Percentiles rank a stretch among this genome's conserved stretches.
Conservation (phyloP, 2,797 vertebrate genomes). For the Acipenser oxyrinchus region DNA sequence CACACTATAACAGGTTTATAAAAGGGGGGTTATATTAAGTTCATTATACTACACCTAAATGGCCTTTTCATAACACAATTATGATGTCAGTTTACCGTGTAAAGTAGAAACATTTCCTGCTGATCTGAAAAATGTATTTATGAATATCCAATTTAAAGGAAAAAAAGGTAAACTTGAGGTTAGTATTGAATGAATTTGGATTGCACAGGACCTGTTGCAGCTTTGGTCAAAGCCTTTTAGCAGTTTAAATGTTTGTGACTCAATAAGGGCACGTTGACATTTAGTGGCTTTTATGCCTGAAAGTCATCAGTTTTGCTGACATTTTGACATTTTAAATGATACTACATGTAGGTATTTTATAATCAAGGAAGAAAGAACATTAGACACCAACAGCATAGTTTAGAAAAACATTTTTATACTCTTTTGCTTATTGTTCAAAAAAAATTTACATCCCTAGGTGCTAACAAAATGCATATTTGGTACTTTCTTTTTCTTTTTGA, state of each 20-base stretch:
- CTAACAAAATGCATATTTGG: background rate
- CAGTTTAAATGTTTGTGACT: constrained; percentile 42
- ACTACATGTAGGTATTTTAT: constrained; percentile 27
- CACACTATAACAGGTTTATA: no score
- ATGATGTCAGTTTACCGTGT: no score
- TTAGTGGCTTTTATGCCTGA: constrained; percentile 38
- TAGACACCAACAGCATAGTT: constrained; percentile 38
- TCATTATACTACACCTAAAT: no score
- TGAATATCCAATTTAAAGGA: background rate
- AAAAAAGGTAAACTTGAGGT: background rate
- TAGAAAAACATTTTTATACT: no score
- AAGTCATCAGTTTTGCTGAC: constrained; percentile 42
- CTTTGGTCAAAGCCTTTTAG: constrained; percentile 83
- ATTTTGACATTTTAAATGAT: constrained; percentile 43
- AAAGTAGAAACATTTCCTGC: background rate
- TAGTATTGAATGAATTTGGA: background rate
- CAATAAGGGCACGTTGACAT: constrained; percentile 42
- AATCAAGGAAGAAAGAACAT: constrained; percentile 36
- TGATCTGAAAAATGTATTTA: background rate
- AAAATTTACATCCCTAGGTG: constrained; percentile 21
- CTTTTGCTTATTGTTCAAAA: constrained; percentile 30
- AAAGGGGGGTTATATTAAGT: no score
- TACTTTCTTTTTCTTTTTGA: constrained; percentile 15
- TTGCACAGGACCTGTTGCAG: constrained; percentile 34
- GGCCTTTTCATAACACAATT: no score